A percentile compares a stretch with the other conserved stretches of the same genome.
These are phyloP conservation scores for Drosophila kanekoi DNA, from an alignment of 2,888 invertebrate species.

Conservation along the genomic window DNA sequence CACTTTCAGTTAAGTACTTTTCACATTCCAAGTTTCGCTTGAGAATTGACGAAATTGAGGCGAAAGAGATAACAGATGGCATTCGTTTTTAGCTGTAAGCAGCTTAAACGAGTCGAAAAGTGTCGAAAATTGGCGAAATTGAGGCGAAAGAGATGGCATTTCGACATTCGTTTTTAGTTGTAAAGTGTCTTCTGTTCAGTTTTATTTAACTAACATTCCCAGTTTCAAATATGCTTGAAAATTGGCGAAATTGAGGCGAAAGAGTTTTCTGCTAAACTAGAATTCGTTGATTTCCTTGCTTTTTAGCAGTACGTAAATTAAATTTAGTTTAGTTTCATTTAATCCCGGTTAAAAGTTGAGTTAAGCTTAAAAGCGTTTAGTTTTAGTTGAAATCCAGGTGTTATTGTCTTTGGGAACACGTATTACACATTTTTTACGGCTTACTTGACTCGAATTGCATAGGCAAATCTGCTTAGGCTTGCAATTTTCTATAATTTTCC, in stretches of 20 bases:
- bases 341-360: background rate
- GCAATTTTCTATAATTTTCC: conserved; percentile 56
- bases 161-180: too few relatives aligned
- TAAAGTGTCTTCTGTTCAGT: background rate
- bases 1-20: background rate
- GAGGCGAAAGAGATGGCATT: background rate
- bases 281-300: too few relatives aligned
- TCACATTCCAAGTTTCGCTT: conserved; percentile 2
- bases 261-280: background rate
- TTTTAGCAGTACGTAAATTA: too few relatives aligned
- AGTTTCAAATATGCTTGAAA: background rate
- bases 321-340: background rate
- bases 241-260: background rate
- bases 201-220: background rate
- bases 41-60: background rate
- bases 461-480: conserved; percentile 62
- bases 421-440: conserved; percentile 25
- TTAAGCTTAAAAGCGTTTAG: too few relatives aligned
- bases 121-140: background rate
- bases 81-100: accelerated
- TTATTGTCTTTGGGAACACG: conserved; percentile 8
- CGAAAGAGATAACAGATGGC: background rate
- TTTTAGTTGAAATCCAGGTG: background rate
- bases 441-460: conserved; percentile 40
- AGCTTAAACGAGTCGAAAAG: background rate